These are phyloP conservation scores for Drosophila teissieri DNA, from an alignment of 1,140 invertebrate genomes.

Conservation along the genomic window DNA sequence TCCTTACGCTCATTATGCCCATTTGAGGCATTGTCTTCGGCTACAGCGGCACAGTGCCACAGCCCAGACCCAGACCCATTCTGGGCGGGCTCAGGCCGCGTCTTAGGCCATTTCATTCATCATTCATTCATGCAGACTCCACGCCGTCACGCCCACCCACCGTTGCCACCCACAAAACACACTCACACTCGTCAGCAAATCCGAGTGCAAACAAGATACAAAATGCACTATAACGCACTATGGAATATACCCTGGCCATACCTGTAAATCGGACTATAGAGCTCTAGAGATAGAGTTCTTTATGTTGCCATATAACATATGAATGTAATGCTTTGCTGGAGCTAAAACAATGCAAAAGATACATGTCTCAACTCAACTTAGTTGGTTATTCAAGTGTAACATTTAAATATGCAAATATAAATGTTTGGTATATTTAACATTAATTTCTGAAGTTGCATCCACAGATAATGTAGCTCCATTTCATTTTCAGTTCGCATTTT, in stretches of 20 bases:
- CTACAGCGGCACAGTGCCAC: slow-evolving; percentile 24
- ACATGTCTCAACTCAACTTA: too few relatives aligned
- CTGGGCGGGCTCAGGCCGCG: slow-evolving; percentile 26
- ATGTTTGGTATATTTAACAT: too few relatives aligned
- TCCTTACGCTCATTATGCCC: slow-evolving; percentile 80
- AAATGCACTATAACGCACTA: slow-evolving; percentile 46
- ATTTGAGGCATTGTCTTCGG: slow-evolving; percentile 77
- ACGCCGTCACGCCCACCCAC: slow-evolving; percentile 13
- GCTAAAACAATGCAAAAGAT: too few relatives aligned
- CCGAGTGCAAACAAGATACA: slow-evolving; percentile 66
- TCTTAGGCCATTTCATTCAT: slow-evolving; percentile 68
- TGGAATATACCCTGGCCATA: slow-evolving; percentile 8
- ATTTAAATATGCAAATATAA: too few relatives aligned
- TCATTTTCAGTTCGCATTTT: not conserved
- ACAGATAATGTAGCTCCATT: not conserved
- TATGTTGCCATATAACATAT: too few relatives aligned
- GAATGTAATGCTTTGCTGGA: too few relatives aligned
- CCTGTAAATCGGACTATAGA: too few relatives aligned
- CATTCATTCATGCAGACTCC: slow-evolving; percentile 69
- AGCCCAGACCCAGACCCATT: slow-evolving; percentile 14
- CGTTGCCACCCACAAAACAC: slow-evolving; percentile 9
- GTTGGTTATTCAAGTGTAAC: too few relatives aligned
- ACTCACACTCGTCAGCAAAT: slow-evolving; percentile 41
- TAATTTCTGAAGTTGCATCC: too few relatives aligned
- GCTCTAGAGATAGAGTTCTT: too few relatives aligned